These are phyloP conservation scores for Laothoe populi DNA, from an alignment of 2,888 invertebrate genomes.

Conservation along the genomic window DNA sequence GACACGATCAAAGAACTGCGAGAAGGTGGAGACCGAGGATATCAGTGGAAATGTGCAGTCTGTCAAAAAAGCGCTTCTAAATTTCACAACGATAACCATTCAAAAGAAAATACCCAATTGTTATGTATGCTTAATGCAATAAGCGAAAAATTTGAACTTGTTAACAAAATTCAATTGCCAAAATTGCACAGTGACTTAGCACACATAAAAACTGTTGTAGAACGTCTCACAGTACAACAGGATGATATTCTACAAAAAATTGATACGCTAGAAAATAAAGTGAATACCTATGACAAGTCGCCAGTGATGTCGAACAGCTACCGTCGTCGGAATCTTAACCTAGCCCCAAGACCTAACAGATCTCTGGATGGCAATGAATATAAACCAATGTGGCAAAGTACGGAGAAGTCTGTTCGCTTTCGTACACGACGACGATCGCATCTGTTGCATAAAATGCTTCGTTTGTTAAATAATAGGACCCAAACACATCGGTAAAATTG, in stretches of 20 bases:
- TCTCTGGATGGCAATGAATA: conserved; percentile 40
- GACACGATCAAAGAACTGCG: conserved; percentile 42
- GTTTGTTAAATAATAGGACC: conserved; percentile 51
- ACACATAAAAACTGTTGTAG: conserved; percentile 57
- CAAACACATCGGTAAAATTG: conserved; percentile 26
- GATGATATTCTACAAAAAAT: conserved; percentile 60
- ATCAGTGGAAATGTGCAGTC: conserved; percentile 62
- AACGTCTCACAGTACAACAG: conserved; percentile 63
- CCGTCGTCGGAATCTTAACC: conserved; percentile 49
- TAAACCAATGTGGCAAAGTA: conserved; percentile 35
- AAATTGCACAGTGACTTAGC: conserved; percentile 62
- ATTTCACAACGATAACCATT: conserved; percentile 33
- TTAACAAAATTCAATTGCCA: conserved; percentile 71
- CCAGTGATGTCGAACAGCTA: conserved; percentile 36
- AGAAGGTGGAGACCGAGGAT: conserved; percentile 56
- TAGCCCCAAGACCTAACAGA: conserved; percentile 40
- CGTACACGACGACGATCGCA: conserved; percentile 54
- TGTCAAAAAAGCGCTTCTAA: conserved; percentile 54
- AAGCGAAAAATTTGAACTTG: conserved; percentile 66
- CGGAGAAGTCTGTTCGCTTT: conserved; percentile 54
- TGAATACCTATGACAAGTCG: conserved; percentile 39
- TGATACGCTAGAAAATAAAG: conserved; percentile 47
- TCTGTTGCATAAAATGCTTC: conserved; percentile 57
- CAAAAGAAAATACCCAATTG: conserved; percentile 42
- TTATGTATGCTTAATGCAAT: conserved; percentile 51